Conservation (phyloP, 2,113 vertebrate genomes). For the Nestor notabilis region DNA sequence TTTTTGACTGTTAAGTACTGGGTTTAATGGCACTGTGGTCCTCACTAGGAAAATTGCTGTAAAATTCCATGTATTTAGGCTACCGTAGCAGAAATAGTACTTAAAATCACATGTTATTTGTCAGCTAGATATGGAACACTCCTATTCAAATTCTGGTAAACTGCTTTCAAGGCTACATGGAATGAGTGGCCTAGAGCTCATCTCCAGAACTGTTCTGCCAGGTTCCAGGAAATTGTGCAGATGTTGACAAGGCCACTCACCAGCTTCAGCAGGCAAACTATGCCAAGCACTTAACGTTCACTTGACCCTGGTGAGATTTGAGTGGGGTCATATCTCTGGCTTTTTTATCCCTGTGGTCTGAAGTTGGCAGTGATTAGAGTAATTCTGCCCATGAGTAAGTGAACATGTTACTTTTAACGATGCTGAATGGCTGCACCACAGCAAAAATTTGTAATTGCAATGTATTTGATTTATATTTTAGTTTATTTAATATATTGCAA, state of each 20-base stretch:
- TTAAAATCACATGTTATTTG: not conserved
- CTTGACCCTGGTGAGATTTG: not conserved
- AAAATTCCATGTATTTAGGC: not conserved
- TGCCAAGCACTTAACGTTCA: not conserved
- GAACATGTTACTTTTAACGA: not conserved
- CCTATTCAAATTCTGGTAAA: not conserved
- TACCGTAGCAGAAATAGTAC: not conserved
- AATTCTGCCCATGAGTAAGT: not conserved
- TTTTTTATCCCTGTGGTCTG: not conserved
- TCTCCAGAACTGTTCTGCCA: not conserved
- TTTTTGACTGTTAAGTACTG: not conserved
- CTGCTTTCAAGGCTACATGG: not conserved
- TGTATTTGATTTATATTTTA: not conserved
- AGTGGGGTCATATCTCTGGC: too few species aligned
- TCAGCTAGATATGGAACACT: not conserved
- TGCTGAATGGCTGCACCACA: not conserved
- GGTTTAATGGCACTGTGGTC: not conserved
- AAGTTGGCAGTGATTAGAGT: not conserved
- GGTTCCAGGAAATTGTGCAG: not conserved
- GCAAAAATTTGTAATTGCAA: not conserved
- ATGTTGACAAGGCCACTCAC: not conserved
- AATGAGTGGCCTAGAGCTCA: not conserved
- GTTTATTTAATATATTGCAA: not conserved
- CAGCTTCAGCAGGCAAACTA: not conserved
- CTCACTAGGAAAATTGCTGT: not conserved